Percentiles rank a stretch among this genome's conserved stretches.
phyloP scores from a whole-genome alignment of 2,888 invertebrate genomes.

The Mayetiola destructor region DNA sequence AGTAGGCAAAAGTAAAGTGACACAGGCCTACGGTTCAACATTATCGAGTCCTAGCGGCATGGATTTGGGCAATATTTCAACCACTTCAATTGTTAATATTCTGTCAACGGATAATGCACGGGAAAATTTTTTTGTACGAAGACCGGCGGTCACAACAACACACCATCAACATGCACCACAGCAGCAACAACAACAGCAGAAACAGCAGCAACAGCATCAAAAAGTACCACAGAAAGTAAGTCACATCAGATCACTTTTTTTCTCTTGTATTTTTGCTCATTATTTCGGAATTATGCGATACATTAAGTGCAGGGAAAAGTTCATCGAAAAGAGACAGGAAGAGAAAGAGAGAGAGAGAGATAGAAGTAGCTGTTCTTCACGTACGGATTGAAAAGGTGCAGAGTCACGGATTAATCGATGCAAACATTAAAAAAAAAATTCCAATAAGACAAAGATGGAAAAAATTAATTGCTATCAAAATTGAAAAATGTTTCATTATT shows the following conservation, averaged over 20 bases:
- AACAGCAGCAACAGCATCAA: too few species aligned
- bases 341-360: neutral
- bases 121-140: conserved; percentile 32
- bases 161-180: conserved; percentile 1
- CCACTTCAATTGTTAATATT: conserved; percentile 34
- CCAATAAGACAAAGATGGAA: neutral
- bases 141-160: neutral
- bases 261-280: too few species aligned
- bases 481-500: conserved; percentile 2
- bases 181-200: too few species aligned
- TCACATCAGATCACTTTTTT: too few species aligned
- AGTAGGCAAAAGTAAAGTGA: conserved; percentile 10
- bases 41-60: neutral
- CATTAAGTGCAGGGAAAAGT: conserved; percentile 10
- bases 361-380: neutral
- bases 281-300: too few species aligned
- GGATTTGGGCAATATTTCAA: conserved; percentile 23
- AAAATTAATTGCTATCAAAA: conserved; percentile 10
- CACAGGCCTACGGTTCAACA: conserved; percentile 2
- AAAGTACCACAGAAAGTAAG: too few species aligned
- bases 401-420: neutral
- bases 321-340: too few species aligned
- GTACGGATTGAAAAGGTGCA: too few species aligned
- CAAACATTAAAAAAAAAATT: neutral
- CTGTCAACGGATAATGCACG: conserved; percentile 29